Evolutionary conservation across 2,888 invertebrate species (phyloP).

Genomic region (Leistus spinibarbis): DNA sequence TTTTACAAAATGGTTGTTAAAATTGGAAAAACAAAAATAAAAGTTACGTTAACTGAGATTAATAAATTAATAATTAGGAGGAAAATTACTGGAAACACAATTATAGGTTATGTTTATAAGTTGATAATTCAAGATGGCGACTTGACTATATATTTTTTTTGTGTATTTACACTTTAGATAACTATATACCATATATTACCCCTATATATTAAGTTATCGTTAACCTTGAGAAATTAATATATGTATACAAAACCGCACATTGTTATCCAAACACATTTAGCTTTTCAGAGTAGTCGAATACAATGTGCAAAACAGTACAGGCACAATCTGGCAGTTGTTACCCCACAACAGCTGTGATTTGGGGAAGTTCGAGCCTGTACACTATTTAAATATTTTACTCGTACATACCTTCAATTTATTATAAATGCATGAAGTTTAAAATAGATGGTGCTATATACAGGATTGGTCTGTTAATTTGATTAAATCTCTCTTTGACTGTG

Average conservation of each 20-base stretch:
- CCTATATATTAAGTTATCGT: background rate
- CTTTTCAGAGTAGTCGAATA: background rate
- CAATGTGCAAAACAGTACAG: slow-evolving; percentile 10
- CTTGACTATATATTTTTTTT: background rate
- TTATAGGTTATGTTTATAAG: background rate
- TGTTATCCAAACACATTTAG: background rate
- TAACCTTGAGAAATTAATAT: background rate
- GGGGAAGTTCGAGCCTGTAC: too few relatives aligned
- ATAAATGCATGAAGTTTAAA: background rate
- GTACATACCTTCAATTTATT: background rate
- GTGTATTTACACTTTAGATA: background rate
- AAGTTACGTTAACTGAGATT: too few relatives aligned
- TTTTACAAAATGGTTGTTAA: too few relatives aligned
- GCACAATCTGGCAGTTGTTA: too few relatives aligned
- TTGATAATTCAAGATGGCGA: background rate
- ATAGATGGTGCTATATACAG: slow-evolving; percentile 29
- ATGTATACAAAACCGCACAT: background rate
- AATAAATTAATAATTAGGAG: background rate
- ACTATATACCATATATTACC: background rate
- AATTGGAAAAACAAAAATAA: too few relatives aligned
- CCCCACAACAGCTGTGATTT: too few relatives aligned
- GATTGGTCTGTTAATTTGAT: slow-evolving; percentile 10
- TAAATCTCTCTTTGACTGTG: slow-evolving; percentile 30
- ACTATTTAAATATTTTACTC: background rate
- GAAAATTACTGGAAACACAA: background rate